These are phyloP conservation scores for Gisinianus flammeolus DNA, from an alignment of 2,888 invertebrate species.

Conservation along the genomic window DNA sequence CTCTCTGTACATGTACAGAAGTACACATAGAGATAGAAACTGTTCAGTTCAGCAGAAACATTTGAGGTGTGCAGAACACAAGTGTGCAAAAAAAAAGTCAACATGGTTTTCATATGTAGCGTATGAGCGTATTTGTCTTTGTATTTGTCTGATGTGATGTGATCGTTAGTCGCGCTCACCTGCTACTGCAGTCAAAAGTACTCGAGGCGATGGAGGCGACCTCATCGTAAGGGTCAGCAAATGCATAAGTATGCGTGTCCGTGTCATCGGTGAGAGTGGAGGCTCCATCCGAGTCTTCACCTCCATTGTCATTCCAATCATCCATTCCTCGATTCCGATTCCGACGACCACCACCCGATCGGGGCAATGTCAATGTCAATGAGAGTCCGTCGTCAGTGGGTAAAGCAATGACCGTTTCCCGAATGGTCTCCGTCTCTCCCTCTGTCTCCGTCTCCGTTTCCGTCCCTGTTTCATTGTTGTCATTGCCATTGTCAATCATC, in stretches of 20 bases:
- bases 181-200: conserved; percentile 54
- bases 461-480: not conserved
- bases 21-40: too few relatives aligned
- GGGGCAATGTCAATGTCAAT: too few relatives aligned
- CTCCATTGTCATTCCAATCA: not conserved
- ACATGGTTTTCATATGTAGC: not conserved
- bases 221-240: conserved; percentile 55
- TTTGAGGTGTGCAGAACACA: not conserved
- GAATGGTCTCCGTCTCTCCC: not conserved
- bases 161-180: not conserved
- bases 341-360: not conserved
- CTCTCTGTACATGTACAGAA: too few relatives aligned
- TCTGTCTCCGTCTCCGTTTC: not conserved
- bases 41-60: too few relatives aligned
- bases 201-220: conserved; percentile 55
- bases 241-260: conserved; percentile 55
- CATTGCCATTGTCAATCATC: too few relatives aligned
- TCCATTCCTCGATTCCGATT: not conserved
- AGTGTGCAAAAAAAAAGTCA: not conserved
- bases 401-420: not conserved
- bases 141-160: too few relatives aligned
- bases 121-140: too few relatives aligned
- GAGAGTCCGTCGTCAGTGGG: not conserved
- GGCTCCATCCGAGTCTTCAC: conserved; percentile 9
- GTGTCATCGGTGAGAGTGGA: conserved; percentile 45